A percentile compares a stretch with the other conserved stretches of the same genome.
These are phyloP conservation scores for Crocodylus rhombifer DNA, from an alignment of 2,797 vertebrate species.

Conservation along the genomic window DNA sequence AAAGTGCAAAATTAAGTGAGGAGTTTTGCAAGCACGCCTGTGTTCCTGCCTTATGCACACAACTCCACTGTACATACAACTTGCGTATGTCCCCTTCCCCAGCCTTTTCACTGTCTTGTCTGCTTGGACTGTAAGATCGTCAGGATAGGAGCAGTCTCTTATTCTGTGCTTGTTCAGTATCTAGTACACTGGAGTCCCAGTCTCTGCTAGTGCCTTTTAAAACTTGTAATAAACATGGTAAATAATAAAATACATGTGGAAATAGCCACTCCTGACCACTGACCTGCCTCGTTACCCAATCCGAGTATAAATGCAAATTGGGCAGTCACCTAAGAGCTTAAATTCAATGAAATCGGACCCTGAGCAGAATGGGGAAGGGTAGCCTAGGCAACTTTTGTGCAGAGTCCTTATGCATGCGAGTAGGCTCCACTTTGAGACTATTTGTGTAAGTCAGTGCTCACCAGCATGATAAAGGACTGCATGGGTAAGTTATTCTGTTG, in stretches of 20 bases:
- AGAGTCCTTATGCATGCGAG: background rate
- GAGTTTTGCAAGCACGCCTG: conserved; percentile 22
- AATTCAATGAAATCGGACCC: background rate
- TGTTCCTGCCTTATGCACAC: background rate
- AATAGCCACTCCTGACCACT: background rate
- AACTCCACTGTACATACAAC: background rate
- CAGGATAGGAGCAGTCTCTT: background rate
- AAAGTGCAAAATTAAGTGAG: background rate
- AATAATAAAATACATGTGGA: background rate
- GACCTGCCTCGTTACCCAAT: background rate
- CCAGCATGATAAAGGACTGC: background rate
- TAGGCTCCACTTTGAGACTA: background rate
- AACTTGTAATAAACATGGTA: background rate
- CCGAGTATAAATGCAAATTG: background rate
- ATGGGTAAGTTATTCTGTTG: background rate
- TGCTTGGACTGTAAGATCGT: conserved; percentile 24
- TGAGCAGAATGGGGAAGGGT: too few relatives aligned
- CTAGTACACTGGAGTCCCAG: background rate
- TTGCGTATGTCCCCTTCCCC: background rate
- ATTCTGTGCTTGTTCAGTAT: background rate
- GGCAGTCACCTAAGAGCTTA: background rate
- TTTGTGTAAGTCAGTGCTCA: background rate
- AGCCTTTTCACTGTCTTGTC: background rate
- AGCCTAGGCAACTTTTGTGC: background rate
- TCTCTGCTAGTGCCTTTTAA: background rate